Evolutionary conservation across 1,140 invertebrate species (phyloP), one percentile per base, ranked within the genome.

Genomic region (Listronotus oregonensis): DNA sequence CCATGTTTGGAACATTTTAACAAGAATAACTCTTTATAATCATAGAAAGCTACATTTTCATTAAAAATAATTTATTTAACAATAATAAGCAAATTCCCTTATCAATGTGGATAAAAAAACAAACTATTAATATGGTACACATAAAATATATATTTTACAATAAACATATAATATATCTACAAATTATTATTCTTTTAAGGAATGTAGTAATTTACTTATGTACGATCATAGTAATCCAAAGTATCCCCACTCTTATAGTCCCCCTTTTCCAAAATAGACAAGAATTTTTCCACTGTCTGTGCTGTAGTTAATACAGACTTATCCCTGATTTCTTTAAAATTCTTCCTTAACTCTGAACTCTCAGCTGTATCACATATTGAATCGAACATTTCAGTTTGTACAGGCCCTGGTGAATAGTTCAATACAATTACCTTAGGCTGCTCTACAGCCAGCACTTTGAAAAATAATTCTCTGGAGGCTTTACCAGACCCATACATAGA

Each of bases 381-480:
- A n/a, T 86, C 76, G 40, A 90, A 87, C 94, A 98, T 98, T 50
- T 93, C 88, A 0, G 95, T 98, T 66, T 94, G 85, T 3, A 98
- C 90, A 4, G 95, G 93, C 21, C 96, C 96, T 0, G 96, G 96
- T 5, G 95, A 90, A 82, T 98, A 99, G 80, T 90, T 97, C 3
- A 99, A 78, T 9, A 97, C 89, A 59, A 87, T 81, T 0, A 95
- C 80, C 18, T 86, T 75, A 12, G 87, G 85, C 69, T 91, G 86
- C 82, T 99, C 96, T 31, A 85, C 79, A 8, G 94, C 93, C 47
- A 99, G 81, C 32, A 90, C 88, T 75, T 87, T 88, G 73, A 98
- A 96, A 76, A 90, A 94, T 87, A 96, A 93, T 74, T 97, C 93
- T 52, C 95, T 81, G n/a, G 92, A 90, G 12, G 96, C 93, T 84